Evolutionary conservation across 2,888 invertebrate genomes (phyloP).

Genomic region (Noctua janthina): DNA sequence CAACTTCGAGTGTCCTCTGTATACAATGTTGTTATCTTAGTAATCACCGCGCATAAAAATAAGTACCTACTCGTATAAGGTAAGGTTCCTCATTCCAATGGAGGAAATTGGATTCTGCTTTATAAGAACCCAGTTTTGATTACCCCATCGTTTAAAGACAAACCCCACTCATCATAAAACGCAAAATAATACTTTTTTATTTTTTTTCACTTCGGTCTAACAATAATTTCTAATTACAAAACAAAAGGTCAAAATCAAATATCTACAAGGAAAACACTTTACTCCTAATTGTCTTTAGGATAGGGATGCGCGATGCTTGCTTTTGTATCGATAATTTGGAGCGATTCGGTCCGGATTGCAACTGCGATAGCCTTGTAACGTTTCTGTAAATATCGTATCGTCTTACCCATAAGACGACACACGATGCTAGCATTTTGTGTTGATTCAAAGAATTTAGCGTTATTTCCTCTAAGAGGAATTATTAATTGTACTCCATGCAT

Average conservation of each 20-base stretch:
- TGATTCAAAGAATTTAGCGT: neutral
- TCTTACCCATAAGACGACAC: no score
- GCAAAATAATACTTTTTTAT: neutral
- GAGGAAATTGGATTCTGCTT: neutral
- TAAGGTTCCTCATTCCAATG: neutral
- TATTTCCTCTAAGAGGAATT: neutral
- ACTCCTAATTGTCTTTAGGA: slow-evolving; percentile 16
- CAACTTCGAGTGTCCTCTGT: neutral
- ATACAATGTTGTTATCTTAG: neutral
- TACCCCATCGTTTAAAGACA: neutral
- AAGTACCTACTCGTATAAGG: no score
- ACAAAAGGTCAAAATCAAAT: slow-evolving; percentile 14
- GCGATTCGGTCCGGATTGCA: neutral
- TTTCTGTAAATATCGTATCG: neutral
- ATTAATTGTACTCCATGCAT: neutral
- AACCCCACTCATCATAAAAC: neutral
- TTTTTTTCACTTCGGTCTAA: neutral
- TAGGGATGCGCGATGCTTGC: neutral
- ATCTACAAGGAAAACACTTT: slow-evolving; percentile 16
- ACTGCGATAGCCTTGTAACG: neutral
- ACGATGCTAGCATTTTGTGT: neutral
- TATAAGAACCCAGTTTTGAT: neutral
- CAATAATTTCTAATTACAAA: slow-evolving; percentile 13
- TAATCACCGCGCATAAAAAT: no score
- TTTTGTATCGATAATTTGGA: neutral